Percentiles rank a stretch among this genome's conserved stretches.
Conservation (phyloP, 2,888 invertebrate genomes). For the Hesperia comma region DNA sequence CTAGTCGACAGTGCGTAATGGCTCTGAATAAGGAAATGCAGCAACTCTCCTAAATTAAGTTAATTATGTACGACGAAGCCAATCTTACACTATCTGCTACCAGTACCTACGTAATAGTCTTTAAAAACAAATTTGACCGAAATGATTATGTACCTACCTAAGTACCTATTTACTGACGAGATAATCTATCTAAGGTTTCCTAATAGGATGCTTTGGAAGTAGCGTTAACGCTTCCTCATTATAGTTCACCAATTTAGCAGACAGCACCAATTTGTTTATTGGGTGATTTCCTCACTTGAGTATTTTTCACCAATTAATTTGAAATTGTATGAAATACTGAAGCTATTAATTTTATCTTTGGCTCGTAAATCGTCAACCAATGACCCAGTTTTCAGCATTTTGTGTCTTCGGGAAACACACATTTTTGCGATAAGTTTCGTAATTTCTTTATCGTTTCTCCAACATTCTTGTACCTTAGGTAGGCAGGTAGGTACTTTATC, state of each 20-base stretch:
- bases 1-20: no score
- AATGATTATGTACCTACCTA: not conserved
- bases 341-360: conserved; percentile 8
- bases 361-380: not conserved
- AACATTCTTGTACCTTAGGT: not conserved
- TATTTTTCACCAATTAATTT: not conserved
- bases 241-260: conserved; percentile 18
- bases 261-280: conserved; percentile 18
- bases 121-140: no score
- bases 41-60: not conserved
- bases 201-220: not conserved
- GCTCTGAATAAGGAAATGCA: conserved; percentile 1
- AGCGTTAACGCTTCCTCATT: not conserved
- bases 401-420: not conserved
- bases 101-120: no score
- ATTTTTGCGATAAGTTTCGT: conserved; percentile 6
- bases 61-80: not conserved
- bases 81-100: not conserved
- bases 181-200: not conserved
- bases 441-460: not conserved
- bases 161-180: not conserved
- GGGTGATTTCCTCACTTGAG: conserved; percentile 14
- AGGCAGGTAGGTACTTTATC: not conserved
- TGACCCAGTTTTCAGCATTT: not conserved
- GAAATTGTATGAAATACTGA: not conserved